Evolutionary conservation across 1,140 invertebrate genomes (phyloP), one percentile per base, ranked within the genome.

Genomic region (Drosophila kohkoa): DNA sequence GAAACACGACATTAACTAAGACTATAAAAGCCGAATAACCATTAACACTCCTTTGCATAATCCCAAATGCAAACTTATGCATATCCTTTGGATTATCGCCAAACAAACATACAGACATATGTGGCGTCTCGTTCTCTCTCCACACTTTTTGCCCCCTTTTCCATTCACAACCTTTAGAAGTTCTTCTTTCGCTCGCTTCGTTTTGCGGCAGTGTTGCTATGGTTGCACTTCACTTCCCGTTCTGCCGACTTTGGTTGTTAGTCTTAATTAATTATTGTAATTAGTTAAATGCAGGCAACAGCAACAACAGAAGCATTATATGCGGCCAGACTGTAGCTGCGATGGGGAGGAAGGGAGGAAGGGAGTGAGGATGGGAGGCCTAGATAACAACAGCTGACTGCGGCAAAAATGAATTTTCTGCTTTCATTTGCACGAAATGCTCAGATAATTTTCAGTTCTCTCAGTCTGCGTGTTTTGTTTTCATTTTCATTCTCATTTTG

Each of bases 221-320:
- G 58, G 74, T 46, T 74, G 77, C 81, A 77, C 63, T 74, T 41
- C 46, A 13, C 32, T 59, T 52, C 20, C 32, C 55, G 60, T 62
- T 77, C 67, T 28, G 49, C 75, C 70, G 63, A 66, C 75, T 78
- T 67, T 41, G 66, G 81, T 86, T 85, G 81, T 85, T 85, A 86
- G 81, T 85, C 77, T 78, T 81, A 86, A 85, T 85, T 85, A 85
- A 85, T 85, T 85, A 85, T 86, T 72, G 78, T 76, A 85, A 85
- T 85, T 85, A 85, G 81, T 85, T 86, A 86, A 85, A 85, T 85
- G 81, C 81, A 81, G 75, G 74, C 75, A 69, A 57, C 54, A 57
- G 15, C 54, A 43, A 43, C n/a, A 43, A 43, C 41, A 43, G 0
- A 3, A 41, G 49, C 62, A 38, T 30, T 13, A 46, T 28, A 79